Percentiles rank a stretch among this genome's conserved stretches.
Conservation (phyloP, 2,797 vertebrate species). For the Morelia viridis region DNA sequence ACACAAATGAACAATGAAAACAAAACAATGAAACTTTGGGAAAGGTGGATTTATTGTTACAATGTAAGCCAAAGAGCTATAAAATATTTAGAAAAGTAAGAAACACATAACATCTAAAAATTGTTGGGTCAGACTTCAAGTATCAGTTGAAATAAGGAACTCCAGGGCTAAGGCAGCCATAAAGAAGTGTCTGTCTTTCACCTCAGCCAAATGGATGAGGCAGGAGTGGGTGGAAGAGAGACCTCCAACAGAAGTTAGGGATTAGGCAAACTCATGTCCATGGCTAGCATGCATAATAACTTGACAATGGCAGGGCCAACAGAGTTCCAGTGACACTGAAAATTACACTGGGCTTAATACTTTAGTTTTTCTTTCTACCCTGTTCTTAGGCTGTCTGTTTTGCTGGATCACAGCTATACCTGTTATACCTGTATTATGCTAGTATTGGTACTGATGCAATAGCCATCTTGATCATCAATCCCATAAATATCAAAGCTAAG, state of each 20-base stretch:
- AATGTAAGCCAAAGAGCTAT: neutral
- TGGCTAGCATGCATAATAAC: neutral
- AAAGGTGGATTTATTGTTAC: too few species aligned
- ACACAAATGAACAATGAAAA: too few species aligned
- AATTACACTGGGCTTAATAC: neutral
- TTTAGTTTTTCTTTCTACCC: neutral
- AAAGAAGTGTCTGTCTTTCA: neutral
- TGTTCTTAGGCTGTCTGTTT: neutral
- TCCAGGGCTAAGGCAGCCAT: neutral
- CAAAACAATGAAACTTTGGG: too few species aligned
- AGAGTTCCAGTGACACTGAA: neutral
- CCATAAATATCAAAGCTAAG: constrained; percentile 39
- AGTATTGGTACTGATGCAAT: neutral
- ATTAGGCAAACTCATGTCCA: neutral
- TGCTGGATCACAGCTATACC: neutral
- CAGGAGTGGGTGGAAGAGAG: neutral
- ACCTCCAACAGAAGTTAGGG: neutral
- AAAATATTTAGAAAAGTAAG: neutral
- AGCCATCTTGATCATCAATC: neutral
- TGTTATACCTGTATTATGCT: neutral
- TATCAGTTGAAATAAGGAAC: neutral
- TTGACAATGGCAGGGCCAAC: neutral
- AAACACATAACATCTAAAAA: neutral
- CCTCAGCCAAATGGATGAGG: neutral
- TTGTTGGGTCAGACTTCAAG: neutral